Conservation (phyloP, 2,797 vertebrate species). For the Sphaeramia orbicularis region DNA sequence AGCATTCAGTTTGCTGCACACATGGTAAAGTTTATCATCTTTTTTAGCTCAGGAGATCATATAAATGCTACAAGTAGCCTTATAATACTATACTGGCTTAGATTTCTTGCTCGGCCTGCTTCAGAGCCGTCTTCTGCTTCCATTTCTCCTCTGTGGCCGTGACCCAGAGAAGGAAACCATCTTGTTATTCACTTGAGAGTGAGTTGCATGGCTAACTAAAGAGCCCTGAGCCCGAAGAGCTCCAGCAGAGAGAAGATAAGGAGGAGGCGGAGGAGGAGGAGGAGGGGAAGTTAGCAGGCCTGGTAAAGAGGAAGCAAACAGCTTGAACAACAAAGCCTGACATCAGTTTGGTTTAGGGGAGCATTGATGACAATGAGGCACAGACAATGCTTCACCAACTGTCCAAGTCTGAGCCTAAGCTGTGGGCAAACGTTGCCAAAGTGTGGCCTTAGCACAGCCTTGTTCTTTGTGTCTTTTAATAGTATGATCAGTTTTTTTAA, state of each 20-base stretch:
- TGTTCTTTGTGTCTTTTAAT: constrained; percentile 77
- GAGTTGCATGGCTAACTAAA: constrained; percentile 50
- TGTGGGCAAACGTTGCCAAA: constrained; percentile 60
- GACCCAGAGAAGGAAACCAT: constrained; percentile 58
- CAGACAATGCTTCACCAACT: constrained; percentile 46
- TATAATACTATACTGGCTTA: not conserved
- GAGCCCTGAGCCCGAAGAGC: constrained; percentile 46
- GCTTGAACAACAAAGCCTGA: constrained; percentile 50
- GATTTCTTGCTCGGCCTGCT: constrained; percentile 6
- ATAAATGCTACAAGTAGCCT: not conserved
- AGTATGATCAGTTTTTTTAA: constrained; percentile 73
- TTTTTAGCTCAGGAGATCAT: not conserved
- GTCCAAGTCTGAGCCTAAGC: constrained; percentile 41
- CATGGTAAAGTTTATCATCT: not conserved
- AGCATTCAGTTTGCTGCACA: constrained; percentile 9
- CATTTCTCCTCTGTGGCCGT: constrained; percentile 43
- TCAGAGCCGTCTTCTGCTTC: constrained; percentile 18
- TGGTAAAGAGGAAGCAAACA: constrained; percentile 36
- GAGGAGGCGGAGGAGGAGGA: constrained; percentile 7
- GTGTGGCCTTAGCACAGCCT: constrained; percentile 46
- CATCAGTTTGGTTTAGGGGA: constrained; percentile 41
- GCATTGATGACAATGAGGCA: constrained; percentile 58
- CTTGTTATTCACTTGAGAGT: constrained; percentile 60
- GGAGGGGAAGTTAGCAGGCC: constrained; percentile 46
- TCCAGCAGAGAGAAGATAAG: constrained; percentile 57